Base-by-base conservation (phyloP, 1,140 invertebrate species). In the Hyles vespertilio region DNA sequence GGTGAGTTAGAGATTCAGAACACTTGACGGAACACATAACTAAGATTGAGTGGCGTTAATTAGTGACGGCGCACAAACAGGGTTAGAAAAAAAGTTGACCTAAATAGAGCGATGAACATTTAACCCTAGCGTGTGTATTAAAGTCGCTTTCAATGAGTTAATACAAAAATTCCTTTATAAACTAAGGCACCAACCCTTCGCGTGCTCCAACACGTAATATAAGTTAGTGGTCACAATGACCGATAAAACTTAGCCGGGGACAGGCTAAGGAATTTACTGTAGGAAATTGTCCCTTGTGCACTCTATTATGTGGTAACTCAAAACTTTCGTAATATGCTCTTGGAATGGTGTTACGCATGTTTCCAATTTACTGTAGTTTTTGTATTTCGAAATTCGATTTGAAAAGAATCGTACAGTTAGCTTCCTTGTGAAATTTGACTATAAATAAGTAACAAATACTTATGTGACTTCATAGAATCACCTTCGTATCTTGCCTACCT, bases 181-280 rank as follows among this genome's bases (percentile, higher is more conserved):
- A 70, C 66, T 69, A 67, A 61, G 53, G 40, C 40, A 44, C 11
- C 33, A 12, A 44, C 58, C 46, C 49, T 51, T 73, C 44, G 74
- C 69, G 69, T 77, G 63, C 56, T 57, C 32, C 7, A 22, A 49
- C 71, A 69, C 66, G 66, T 71, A 66, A 74, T 65, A 68, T 73
- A 67, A 72, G 58, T 63, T 77, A 63, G 59, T 57, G 61, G 56
- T 52, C 56, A 65, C 58, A 62, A 60, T 60, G 55, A 48, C 44
- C 66, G 58, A 69, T 65, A 65, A 69, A 70, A 63, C 55, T 70
- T 56, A 53, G 51, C 51, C 60, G n/a, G 51, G 40, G 47, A 49
- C 58, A 54, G 11, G 43, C 32, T 10, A 43, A 49, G 59, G 61
- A 64, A 68, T 70, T 73, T 63, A 59, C 52, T 59, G 32, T 57